These are phyloP conservation scores for Coturnix japonica DNA, from an alignment of 2,113 vertebrate genomes.

Conservation along the genomic window DNA sequence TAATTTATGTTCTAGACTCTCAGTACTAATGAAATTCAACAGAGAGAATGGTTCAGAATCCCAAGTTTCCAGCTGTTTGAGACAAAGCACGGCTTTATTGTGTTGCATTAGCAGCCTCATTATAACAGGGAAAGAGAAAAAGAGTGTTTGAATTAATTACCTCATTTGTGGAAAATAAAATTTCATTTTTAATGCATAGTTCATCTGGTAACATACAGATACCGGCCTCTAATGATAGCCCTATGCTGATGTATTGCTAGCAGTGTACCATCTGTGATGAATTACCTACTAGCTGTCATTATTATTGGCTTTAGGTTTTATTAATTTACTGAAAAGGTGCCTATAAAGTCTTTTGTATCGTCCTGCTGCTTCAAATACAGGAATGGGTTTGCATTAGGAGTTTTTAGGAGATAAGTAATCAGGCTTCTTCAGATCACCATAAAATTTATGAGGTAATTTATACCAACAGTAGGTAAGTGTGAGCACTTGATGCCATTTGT, in stretches of 20 bases:
- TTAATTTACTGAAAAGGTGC: background rate
- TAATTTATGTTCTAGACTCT: background rate
- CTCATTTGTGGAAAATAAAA: background rate
- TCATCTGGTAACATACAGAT: conserved; percentile 9
- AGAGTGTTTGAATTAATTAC: conserved; percentile 28
- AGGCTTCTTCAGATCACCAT: background rate
- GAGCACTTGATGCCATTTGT: background rate
- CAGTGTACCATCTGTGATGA: background rate
- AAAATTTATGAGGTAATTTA: background rate
- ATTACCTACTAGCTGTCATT: background rate
- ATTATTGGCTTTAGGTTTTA: background rate
- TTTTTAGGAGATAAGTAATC: background rate
- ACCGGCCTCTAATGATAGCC: background rate
- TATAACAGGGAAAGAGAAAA: conserved; percentile 11
- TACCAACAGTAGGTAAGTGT: background rate
- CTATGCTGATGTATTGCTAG: background rate
- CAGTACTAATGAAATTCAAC: background rate
- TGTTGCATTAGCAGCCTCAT: conserved; percentile 21
- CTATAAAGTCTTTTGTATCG: background rate
- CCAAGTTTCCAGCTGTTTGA: background rate
- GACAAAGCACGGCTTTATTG: background rate
- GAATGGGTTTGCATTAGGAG: background rate
- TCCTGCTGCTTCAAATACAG: background rate
- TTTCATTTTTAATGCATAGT: background rate
- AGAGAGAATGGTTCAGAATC: background rate